A percentile compares a stretch with the other conserved stretches of the same genome.
Conservation (phyloP, 2,888 invertebrate genomes). For the Tiphia femorata region DNA sequence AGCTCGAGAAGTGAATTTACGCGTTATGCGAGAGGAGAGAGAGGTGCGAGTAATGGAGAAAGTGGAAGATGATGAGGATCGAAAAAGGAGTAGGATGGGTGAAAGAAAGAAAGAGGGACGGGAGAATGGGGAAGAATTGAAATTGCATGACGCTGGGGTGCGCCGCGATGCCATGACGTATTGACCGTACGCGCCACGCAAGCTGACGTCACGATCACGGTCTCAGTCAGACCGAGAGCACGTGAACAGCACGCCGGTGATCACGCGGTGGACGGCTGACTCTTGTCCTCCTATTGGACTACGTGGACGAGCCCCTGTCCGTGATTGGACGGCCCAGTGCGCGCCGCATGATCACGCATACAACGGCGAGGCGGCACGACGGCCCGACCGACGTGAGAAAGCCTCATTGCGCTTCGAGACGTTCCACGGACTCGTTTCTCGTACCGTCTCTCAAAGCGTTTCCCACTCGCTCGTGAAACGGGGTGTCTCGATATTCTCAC, state of each 20-base stretch:
- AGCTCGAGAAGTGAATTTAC: too few species aligned
- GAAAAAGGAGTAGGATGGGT: too few species aligned
- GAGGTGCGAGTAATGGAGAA: too few species aligned
- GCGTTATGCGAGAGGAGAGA: too few species aligned
- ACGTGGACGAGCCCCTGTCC: conserved; percentile 79
- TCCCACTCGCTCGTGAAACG: conserved; percentile 10
- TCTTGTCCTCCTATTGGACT: conserved; percentile 74
- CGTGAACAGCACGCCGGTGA: conserved; percentile 85
- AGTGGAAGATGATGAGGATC: too few species aligned
- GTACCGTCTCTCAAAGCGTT: conserved; percentile 16
- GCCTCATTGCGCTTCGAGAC: conserved; percentile 61
- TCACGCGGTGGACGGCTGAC: conserved; percentile 86
- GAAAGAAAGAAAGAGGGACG: too few species aligned
- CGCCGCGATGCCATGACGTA: conserved; percentile 74
- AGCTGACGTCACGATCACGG: conserved; percentile 77
- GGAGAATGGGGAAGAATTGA: conserved; percentile 28
- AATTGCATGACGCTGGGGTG: conserved; percentile 58
- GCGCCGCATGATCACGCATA: conserved; percentile 66
- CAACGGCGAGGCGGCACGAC: conserved; percentile 69
- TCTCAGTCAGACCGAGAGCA: conserved; percentile 81
- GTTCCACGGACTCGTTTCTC: conserved; percentile 41
- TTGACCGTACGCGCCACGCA: conserved; percentile 69
- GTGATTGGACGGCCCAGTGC: conserved; percentile 72
- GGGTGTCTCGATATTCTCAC: too few species aligned
- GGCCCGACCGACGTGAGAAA: conserved; percentile 57